Base-by-base conservation (phyloP, 1,140 invertebrate species). In the Parasteatoda tepidariorum region DNA sequence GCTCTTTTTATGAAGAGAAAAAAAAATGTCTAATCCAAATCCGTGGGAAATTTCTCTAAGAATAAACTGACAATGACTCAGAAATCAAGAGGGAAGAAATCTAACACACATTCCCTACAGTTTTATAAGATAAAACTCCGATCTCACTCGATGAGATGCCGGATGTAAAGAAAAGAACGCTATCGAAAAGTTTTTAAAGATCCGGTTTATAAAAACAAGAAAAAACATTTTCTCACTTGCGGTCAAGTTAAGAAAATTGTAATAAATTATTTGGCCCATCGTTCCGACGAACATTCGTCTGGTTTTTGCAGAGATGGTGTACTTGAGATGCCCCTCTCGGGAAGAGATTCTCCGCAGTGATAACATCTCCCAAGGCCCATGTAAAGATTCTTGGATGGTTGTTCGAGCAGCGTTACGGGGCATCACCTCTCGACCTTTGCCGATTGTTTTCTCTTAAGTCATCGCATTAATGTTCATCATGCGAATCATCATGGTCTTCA, bases 161-260 rank as follows among this genome's bases (percentile, higher is more conserved):
- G 38, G 38, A 48, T 48, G 38, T 48, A 4, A 48, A 48, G 18
- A 41, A 48, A 48, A 48, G 38, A 48, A 48, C 38, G 9, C 38
- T 48, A 48, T 48, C 73, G 57, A 59, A n/a, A 22, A 13, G 62
- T n/a, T 31, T 70, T 18, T 18, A 11, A 41, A 66, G 74, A 78
- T 78, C 74, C 74, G 74, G 74, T 78, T 78, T 66, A 24, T 13
- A 30, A 62, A 62, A 75, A 57, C 5, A 41, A 48, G 18, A 48
- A 48, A 62, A 62, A 61, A 57, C 73, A 30, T 75, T 75, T 75
- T 75, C 73, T 62, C 74, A 66, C 74, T 64, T 66, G 74, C 74
- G 74, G 74, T 78, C n/a, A 30, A 33, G 55, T 9, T 66, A 31
- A 28, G 61, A 66, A 78, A 78, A 78, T 78, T 78, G 74, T 78